Evolutionary conservation across 1,140 invertebrate species (phyloP).

Genomic region (Drosophila sproati): DNA sequence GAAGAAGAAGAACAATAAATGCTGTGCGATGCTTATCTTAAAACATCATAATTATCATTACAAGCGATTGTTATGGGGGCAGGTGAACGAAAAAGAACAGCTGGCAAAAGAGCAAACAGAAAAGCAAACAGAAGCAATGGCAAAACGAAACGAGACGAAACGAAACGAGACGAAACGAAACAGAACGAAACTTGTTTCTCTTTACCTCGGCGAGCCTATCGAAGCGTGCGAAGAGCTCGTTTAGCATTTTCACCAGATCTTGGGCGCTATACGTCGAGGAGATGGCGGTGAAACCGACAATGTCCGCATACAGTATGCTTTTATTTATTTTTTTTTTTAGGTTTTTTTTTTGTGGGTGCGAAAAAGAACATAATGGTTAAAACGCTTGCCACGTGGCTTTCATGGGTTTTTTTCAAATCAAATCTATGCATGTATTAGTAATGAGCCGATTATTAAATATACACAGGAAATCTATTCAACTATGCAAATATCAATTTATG

Average conservation of each 20-base stretch:
- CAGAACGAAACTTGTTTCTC: slow-evolving; percentile 24
- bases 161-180: slow-evolving; percentile 28
- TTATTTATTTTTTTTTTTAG: slow-evolving; percentile 12
- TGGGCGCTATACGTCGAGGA: slow-evolving; percentile 97
- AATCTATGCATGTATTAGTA: background rate
- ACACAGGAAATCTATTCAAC: too few relatives aligned
- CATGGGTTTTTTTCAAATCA: background rate
- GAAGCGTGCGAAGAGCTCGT: slow-evolving; percentile 96
- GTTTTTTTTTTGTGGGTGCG: slow-evolving; percentile 17
- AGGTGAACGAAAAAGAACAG: slow-evolving; percentile 61
- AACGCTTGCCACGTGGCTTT: background rate
- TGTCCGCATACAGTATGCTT: slow-evolving; percentile 95
- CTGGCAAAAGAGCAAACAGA: slow-evolving; percentile 23
- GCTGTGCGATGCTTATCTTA: slow-evolving; percentile 47
- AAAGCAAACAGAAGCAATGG: background rate
- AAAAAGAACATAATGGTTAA: slow-evolving; percentile 46
- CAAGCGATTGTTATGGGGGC: slow-evolving; percentile 29
- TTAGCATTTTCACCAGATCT: slow-evolving; percentile 96
- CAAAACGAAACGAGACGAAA: slow-evolving; percentile 1
- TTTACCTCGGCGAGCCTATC: slow-evolving; percentile 95
- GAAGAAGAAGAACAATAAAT: slow-evolving; percentile 29
- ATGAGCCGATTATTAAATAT: background rate
- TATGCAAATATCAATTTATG: too few relatives aligned
- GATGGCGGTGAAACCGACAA: slow-evolving; percentile 97
- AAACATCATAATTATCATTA: slow-evolving; percentile 60